A percentile compares a stretch with the other conserved stretches of the same genome.
phyloP scores from a whole-genome alignment of 2,888 invertebrate species.

The Phoenoteleia sp. region DNA sequence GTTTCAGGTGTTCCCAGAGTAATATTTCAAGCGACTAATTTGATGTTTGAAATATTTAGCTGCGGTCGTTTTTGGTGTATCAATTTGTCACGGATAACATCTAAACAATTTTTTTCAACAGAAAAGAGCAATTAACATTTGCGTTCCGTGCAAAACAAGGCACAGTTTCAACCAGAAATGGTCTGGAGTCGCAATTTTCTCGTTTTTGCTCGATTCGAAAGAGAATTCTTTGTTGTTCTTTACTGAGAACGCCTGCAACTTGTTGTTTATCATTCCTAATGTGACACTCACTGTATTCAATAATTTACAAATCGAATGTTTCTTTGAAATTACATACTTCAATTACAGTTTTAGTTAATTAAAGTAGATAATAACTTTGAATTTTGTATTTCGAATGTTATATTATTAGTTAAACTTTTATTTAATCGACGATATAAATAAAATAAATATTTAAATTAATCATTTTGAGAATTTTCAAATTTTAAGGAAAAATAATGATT shows the following conservation, averaged over 20 bases:
- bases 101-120: conserved; percentile 42
- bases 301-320: conserved; percentile 37
- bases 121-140: conserved; percentile 33
- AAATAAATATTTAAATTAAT: too few species aligned
- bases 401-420: too few species aligned
- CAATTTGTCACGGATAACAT: conserved; percentile 42
- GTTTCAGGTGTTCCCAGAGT: too few species aligned
- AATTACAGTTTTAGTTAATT: too few species aligned
- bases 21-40: conserved; percentile 9
- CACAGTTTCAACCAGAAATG: conserved; percentile 27
- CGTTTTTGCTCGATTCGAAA: conserved; percentile 20
- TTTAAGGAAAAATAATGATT: too few species aligned
- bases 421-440: too few species aligned
- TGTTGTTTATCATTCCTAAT: conserved; percentile 29
- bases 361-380: too few species aligned
- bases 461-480: too few species aligned
- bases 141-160: conserved; percentile 19
- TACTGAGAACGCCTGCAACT: conserved; percentile 41
- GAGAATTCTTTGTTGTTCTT: conserved; percentile 28
- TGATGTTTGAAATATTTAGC: not conserved
- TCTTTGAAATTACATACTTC: too few species aligned
- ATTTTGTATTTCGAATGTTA: too few species aligned
- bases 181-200: conserved; percentile 28
- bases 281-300: conserved; percentile 27
- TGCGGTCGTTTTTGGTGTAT: conserved; percentile 1